Conservation (phyloP, 2,113 vertebrate genomes). For the Passer domesticus region DNA sequence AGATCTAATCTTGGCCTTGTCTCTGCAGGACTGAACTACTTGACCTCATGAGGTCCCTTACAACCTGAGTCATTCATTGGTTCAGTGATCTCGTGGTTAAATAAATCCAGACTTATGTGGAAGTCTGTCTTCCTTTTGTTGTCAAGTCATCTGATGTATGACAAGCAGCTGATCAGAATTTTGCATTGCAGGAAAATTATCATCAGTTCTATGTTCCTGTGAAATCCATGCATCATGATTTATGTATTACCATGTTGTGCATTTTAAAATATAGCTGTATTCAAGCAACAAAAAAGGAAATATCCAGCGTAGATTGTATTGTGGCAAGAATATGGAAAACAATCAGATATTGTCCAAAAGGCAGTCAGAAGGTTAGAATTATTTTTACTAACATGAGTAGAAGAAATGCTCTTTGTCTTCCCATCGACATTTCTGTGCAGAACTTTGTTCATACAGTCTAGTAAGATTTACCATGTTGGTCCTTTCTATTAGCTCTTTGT, state of each 20-base stretch:
- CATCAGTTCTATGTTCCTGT: not conserved
- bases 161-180: not conserved
- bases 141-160: not conserved
- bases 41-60: not conserved
- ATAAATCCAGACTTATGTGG: not conserved
- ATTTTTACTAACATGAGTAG: not conserved
- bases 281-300: not conserved
- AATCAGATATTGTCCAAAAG: slow-evolving; percentile 26
- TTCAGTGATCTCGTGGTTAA: not conserved
- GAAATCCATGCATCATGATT: not conserved
- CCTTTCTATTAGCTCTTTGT: slow-evolving; percentile 35
- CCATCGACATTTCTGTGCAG: not conserved
- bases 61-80: not conserved
- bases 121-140: not conserved
- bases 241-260: not conserved
- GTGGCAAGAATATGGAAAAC: no score
- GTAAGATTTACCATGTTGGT: not conserved
- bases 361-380: slow-evolving; percentile 20
- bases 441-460: not conserved
- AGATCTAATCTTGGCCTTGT: not conserved
- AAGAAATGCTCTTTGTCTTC: slow-evolving; percentile 52
- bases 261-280: not conserved
- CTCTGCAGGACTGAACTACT: not conserved
- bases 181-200: not conserved
- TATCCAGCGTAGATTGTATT: not conserved